Percentiles rank a stretch among this genome's conserved stretches.
Evolutionary conservation across 2,797 vertebrate species (phyloP).

Genomic region (Galagoides demidoff): DNA sequence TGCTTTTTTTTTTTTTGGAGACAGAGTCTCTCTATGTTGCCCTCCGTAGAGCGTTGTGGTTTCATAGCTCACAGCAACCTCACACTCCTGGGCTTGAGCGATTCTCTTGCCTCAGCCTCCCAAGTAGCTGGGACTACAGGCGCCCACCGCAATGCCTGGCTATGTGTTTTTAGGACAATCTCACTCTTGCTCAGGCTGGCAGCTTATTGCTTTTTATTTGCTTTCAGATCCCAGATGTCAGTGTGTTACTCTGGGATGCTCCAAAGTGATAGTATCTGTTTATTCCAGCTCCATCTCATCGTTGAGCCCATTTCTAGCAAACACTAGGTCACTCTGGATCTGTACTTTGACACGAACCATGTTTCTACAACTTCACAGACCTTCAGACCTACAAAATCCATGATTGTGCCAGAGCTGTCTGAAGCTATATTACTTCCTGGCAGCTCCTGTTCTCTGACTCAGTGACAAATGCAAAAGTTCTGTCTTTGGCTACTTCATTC

Average conservation of each 20-base stretch:
- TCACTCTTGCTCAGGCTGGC: too few species aligned
- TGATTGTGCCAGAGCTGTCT: neutral
- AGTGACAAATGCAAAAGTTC: conserved; percentile 5
- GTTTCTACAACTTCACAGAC: neutral
- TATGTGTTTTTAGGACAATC: too few species aligned
- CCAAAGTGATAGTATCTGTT: neutral
- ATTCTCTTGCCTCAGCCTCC: too few species aligned
- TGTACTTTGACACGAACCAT: neutral
- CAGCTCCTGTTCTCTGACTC: conserved; percentile 10
- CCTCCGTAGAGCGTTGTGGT: too few species aligned
- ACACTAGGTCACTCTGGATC: neutral
- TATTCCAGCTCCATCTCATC: neutral
- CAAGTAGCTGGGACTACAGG: too few species aligned
- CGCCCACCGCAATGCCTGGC: too few species aligned
- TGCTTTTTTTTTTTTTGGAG: neutral
- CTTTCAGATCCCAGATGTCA: neutral
- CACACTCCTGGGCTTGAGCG: too few species aligned
- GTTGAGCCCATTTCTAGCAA: neutral
- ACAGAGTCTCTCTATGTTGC: too few species aligned
- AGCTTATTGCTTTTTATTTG: neutral
- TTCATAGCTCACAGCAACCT: too few species aligned
- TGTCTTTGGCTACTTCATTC: conserved; percentile 37
- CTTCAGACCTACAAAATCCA: neutral
- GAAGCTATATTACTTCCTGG: neutral
- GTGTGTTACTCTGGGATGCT: neutral